These are phyloP conservation scores for Germaria angustata DNA, from an alignment of 2,888 invertebrate genomes.

Conservation along the genomic window DNA sequence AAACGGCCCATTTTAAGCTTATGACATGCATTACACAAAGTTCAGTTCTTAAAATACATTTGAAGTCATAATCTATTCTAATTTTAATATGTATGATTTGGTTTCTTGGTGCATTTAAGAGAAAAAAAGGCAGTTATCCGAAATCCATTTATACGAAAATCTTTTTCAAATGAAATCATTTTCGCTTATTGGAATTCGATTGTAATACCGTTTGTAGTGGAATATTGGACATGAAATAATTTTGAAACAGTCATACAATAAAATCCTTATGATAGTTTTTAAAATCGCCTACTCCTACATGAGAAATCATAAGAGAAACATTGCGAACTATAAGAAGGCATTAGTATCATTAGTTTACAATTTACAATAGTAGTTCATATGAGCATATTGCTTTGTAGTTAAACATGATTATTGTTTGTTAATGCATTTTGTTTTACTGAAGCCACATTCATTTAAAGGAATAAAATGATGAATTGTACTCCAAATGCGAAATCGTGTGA, in stretches of 20 bases:
- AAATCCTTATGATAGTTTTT: constrained; percentile 55
- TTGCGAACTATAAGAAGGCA: constrained; percentile 45
- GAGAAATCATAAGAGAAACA: neutral
- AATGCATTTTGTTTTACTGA: constrained; percentile 36
- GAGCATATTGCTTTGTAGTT: constrained; percentile 39
- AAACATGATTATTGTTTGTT: constrained; percentile 62
- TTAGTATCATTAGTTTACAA: constrained; percentile 40
- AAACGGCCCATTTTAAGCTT: no score
- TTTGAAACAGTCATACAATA: constrained; percentile 36
- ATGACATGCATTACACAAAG: no score
- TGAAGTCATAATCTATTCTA: no score
- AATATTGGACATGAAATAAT: constrained; percentile 30
- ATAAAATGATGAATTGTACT: neutral
- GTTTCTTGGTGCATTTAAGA: no score
- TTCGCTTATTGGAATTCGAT: no score
- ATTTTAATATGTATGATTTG: no score
- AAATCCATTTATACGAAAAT: no score
- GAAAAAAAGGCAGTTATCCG: no score
- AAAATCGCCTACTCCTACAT: constrained; percentile 47
- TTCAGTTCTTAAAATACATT: no score
- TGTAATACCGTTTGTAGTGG: neutral
- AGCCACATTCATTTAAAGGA: constrained; percentile 18
- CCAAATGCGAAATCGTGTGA: no score
- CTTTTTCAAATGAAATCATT: no score
- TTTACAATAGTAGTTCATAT: constrained; percentile 46